Conservation (phyloP, 2,113 vertebrate genomes). For the Pica pica region DNA sequence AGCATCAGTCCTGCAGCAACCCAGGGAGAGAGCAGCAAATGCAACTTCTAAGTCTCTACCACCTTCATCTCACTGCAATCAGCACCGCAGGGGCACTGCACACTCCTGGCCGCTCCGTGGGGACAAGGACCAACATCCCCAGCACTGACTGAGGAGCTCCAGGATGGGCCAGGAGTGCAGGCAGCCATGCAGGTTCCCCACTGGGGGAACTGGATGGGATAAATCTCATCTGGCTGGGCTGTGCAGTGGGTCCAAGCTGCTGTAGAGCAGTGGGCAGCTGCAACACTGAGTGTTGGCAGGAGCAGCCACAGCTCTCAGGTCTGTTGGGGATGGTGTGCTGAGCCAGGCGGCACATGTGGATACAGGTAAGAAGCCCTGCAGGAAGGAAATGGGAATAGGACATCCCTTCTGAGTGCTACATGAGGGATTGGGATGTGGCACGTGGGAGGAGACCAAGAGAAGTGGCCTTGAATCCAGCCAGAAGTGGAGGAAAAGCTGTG, state of each 20-base stretch:
- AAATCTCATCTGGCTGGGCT: neutral
- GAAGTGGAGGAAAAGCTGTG: neutral
- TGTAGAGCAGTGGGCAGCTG: accelerated
- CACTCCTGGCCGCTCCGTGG: accelerated
- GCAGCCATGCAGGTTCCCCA: neutral
- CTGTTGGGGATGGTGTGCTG: neutral
- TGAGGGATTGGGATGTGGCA: neutral
- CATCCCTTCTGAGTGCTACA: neutral
- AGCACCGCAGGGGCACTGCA: neutral
- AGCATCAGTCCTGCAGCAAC: neutral
- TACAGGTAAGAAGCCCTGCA: neutral
- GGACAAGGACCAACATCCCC: neutral
- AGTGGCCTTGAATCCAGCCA: neutral
- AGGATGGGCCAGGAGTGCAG: neutral
- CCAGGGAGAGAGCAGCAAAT: neutral
- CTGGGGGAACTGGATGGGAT: too few species aligned
- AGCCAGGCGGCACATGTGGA: neutral
- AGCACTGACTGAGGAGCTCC: neutral
- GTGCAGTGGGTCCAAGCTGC: neutral
- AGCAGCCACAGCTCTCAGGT: neutral
- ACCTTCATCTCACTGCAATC: neutral
- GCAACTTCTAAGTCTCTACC: neutral
- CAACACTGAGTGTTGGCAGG: neutral
- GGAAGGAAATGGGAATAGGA: neutral
- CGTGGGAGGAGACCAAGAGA: neutral